A percentile compares a stretch with the other conserved stretches of the same genome.
phyloP scores from a whole-genome alignment of 2,113 vertebrate species.

The Ochotona curzoniae region DNA sequence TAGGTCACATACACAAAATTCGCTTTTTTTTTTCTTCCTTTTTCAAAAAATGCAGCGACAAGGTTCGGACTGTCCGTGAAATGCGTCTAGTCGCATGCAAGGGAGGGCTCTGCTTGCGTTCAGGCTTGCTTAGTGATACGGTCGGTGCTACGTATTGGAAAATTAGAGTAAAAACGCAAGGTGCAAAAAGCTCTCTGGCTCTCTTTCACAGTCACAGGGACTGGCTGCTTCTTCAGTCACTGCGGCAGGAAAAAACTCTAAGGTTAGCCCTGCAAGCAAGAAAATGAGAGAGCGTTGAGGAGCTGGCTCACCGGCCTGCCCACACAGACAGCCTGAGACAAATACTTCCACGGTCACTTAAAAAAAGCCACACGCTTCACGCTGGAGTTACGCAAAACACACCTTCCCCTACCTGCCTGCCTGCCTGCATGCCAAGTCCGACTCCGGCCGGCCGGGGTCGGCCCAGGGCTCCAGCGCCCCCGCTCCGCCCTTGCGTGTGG shows the following conservation, averaged over 20 bases:
- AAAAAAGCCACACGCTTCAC: slow-evolving; percentile 74
- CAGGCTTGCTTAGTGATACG: slow-evolving; percentile 93
- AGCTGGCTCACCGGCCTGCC: slow-evolving; percentile 93
- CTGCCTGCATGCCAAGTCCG: too few species aligned
- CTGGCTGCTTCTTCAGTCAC: slow-evolving; percentile 98
- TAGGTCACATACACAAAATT: slow-evolving; percentile 98
- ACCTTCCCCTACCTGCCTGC: too few species aligned
- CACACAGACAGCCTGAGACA: slow-evolving; percentile 88
- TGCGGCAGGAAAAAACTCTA: slow-evolving; percentile 97
- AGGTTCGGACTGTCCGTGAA: slow-evolving; percentile 92
- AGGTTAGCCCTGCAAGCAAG: slow-evolving; percentile 99
- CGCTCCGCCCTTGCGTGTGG: too few species aligned
- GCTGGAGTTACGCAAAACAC: slow-evolving; percentile 67
- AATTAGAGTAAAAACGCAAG: slow-evolving; percentile 90
- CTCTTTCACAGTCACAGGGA: slow-evolving; percentile 96
- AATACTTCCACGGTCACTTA: slow-evolving; percentile 67
- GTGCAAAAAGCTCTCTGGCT: slow-evolving; percentile 93
- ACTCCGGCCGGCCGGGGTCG: too few species aligned
- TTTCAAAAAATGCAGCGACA: slow-evolving; percentile 94
- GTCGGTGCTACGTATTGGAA: slow-evolving; percentile 91
- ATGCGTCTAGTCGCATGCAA: slow-evolving; percentile 97
- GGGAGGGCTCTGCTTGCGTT: slow-evolving; percentile 92
- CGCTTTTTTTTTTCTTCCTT: slow-evolving; percentile 87
- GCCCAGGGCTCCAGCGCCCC: too few species aligned
- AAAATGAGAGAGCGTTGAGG: slow-evolving; percentile 97